Percentiles rank a stretch among this genome's conserved stretches.
Evolutionary conservation across 2,888 invertebrate genomes (phyloP).

Genomic region (Eretmocerus hayati): DNA sequence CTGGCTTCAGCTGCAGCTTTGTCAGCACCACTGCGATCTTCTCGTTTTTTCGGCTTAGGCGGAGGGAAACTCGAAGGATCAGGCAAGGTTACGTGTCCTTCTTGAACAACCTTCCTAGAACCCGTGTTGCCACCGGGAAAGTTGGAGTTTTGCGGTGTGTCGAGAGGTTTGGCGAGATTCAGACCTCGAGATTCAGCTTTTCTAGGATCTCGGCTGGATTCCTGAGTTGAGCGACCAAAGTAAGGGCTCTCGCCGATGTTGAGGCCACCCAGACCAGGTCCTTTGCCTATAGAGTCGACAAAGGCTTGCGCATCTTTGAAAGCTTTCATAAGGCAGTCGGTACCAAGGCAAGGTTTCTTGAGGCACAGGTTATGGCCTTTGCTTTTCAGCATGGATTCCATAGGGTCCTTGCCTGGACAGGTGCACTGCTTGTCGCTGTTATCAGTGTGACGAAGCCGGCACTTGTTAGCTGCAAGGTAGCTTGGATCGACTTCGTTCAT

Average conservation of each 20-base stretch:
- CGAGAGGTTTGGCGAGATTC: neutral
- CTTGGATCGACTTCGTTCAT: constrained; percentile 4
- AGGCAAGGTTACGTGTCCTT: constrained; percentile 28
- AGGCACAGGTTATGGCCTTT: constrained; percentile 20
- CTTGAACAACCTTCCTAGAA: constrained; percentile 24
- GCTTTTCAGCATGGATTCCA: constrained; percentile 9
- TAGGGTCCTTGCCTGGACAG: constrained; percentile 24
- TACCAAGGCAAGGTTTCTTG: constrained; percentile 30
- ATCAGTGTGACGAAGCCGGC: constrained; percentile 3
- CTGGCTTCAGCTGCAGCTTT: neutral
- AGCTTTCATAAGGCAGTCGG: constrained; percentile 34
- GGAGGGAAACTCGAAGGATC: constrained; percentile 15
- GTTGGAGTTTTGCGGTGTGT: constrained; percentile 5
- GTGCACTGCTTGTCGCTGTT: constrained; percentile 8
- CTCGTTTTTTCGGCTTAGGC: constrained; percentile 20
- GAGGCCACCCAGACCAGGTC: constrained; percentile 35
- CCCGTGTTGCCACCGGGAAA: constrained; percentile 3
- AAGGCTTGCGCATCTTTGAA: constrained; percentile 38
- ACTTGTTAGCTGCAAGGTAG: constrained; percentile 13
- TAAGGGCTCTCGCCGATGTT: constrained; percentile 39
- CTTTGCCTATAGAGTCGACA: constrained; percentile 37
- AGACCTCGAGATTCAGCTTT: constrained; percentile 3
- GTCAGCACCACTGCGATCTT: constrained; percentile 23
- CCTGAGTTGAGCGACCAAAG: constrained; percentile 27
- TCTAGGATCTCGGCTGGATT: constrained; percentile 12